phyloP scores from a whole-genome alignment of 1,140 invertebrate species.

The Idris sp. region DNA sequence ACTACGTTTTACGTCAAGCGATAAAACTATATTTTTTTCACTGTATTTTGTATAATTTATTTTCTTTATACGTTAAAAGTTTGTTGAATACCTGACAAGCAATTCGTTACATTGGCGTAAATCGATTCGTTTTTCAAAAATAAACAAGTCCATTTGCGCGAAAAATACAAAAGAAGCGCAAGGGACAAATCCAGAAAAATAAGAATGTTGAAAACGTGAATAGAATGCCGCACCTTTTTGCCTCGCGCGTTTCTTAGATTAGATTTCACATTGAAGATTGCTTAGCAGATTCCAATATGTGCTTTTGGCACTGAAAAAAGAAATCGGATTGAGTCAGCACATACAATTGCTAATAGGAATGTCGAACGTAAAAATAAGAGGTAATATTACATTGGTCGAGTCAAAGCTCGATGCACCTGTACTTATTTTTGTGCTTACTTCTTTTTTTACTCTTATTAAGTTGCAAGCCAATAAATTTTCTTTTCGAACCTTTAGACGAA shows the following conservation, averaged over 20 bases:
- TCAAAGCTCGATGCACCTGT: conserved; percentile 35
- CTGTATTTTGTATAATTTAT: too few species aligned
- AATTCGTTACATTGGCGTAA: too few species aligned
- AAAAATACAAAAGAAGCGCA: neutral
- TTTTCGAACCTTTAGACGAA: conserved; percentile 15
- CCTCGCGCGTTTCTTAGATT: conserved; percentile 26
- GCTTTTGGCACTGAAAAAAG: conserved; percentile 35
- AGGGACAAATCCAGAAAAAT: conserved; percentile 16
- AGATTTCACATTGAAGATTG: conserved; percentile 40
- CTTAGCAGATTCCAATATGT: conserved; percentile 29
- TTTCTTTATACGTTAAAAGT: too few species aligned
- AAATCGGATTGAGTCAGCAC: conserved; percentile 54
- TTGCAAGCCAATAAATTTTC: conserved; percentile 26
- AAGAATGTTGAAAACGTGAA: neutral
- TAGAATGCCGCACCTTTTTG: conserved; percentile 7
- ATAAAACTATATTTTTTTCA: too few species aligned
- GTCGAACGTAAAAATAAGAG: conserved; percentile 53
- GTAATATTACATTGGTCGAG: conserved; percentile 41
- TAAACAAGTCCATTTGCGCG: conserved; percentile 15
- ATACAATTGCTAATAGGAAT: conserved; percentile 61
- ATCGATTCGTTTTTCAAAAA: too few species aligned
- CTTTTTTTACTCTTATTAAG: conserved; percentile 39
- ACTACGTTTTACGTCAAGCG: too few species aligned
- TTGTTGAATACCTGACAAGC: too few species aligned
- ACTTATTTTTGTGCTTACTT: conserved; percentile 19